These are phyloP conservation scores for Drosophila santomea DNA, from an alignment of 1,140 invertebrate genomes.

Conservation along the genomic window DNA sequence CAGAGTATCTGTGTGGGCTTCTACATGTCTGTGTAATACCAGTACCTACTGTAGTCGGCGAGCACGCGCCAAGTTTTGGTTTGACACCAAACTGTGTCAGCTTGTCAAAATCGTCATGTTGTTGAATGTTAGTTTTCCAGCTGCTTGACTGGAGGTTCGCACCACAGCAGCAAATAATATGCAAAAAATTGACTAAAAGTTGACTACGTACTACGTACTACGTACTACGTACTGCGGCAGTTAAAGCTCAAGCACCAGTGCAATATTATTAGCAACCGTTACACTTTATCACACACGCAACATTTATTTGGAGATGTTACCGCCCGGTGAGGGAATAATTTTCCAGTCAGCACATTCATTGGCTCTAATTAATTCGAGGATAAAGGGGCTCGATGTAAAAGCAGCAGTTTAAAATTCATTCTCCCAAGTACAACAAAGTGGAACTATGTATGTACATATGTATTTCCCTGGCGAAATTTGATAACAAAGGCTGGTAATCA, in stretches of 20 bases:
- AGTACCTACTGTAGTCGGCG: neutral
- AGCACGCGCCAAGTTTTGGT: conserved; percentile 59
- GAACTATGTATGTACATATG: too few relatives aligned
- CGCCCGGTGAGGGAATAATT: conserved; percentile 15
- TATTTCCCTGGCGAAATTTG: too few relatives aligned
- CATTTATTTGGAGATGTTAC: conserved; percentile 5
- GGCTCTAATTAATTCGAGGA: conserved; percentile 15
- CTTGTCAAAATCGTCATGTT: conserved; percentile 81
- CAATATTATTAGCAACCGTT: conserved; percentile 59
- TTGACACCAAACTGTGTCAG: conserved; percentile 81
- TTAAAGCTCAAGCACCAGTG: conserved; percentile 21
- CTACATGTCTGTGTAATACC: neutral
- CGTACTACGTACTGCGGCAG: neutral
- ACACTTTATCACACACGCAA: conserved; percentile 31
- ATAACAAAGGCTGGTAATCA: too few relatives aligned
- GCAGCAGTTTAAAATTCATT: conserved; percentile 6
- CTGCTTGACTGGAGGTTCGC: conserved; percentile 68
- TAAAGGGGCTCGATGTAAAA: conserved; percentile 1
- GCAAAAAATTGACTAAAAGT: conserved; percentile 2
- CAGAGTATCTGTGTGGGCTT: conserved; percentile 18
- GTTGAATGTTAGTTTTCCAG: conserved; percentile 77
- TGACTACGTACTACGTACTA: neutral
- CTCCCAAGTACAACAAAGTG: neutral
- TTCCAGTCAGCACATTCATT: conserved; percentile 23
- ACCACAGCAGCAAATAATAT: conserved; percentile 20